phyloP scores from a whole-genome alignment of 2,113 vertebrate species.

The Oceanodroma tethys region DNA sequence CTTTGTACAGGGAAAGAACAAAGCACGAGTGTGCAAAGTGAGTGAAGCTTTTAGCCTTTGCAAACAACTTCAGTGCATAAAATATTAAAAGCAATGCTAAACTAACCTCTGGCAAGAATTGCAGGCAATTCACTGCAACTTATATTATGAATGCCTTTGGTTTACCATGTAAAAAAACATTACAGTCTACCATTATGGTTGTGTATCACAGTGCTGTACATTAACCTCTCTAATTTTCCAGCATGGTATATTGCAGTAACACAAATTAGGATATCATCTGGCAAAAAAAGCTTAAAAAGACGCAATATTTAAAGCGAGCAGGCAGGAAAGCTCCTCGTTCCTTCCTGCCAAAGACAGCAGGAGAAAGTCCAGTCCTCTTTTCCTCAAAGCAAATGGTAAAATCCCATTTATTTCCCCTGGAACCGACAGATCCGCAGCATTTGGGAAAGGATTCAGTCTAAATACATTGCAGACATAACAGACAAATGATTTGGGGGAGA shows the following conservation, averaged over 20 bases:
- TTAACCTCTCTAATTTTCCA: constrained; percentile 34
- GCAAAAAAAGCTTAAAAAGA: constrained; percentile 12
- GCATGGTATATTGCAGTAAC: not conserved
- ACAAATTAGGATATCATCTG: constrained; percentile 9
- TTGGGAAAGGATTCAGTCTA: constrained; percentile 29
- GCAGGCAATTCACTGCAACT: constrained; percentile 30
- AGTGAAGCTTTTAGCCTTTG: constrained; percentile 31
- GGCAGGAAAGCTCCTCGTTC: not conserved
- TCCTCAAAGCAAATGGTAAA: constrained; percentile 42
- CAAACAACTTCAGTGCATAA: constrained; percentile 26
- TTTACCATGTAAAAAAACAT: constrained; percentile 61
- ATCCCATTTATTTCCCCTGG: constrained; percentile 45
- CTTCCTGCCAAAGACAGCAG: constrained; percentile 39
- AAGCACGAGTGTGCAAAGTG: not conserved
- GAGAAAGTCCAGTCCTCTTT: constrained; percentile 52
- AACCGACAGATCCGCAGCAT: not conserved
- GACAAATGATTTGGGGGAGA: constrained; percentile 1
- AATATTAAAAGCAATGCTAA: constrained; percentile 57
- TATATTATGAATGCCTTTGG: constrained; percentile 15
- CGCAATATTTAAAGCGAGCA: not conserved
- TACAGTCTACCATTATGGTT: constrained; percentile 18
- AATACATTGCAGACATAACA: not conserved
- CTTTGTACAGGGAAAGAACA: not conserved
- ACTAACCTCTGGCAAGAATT: constrained; percentile 35
- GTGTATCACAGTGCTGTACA: constrained; percentile 13